A percentile compares a stretch with the other conserved stretches of the same genome.
Evolutionary conservation across 2,888 invertebrate species (phyloP).

Genomic region (Spisula subtruncata): DNA sequence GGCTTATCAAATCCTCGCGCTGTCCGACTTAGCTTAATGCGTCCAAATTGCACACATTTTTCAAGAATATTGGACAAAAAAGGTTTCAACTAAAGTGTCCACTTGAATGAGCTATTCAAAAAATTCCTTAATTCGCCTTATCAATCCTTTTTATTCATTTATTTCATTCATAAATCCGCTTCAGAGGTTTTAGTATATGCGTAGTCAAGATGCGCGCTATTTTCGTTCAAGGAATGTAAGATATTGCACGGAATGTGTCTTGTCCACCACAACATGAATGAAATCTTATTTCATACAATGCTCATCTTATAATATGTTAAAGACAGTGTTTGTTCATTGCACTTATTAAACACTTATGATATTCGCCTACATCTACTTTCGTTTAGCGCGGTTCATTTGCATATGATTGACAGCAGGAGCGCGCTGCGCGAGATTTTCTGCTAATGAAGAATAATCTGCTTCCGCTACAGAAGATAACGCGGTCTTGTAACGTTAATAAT

Average conservation of each 20-base stretch:
- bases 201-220: conserved; percentile 17
- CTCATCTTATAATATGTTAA: background rate
- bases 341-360: conserved; percentile 17
- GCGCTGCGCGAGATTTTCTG: conserved; percentile 46
- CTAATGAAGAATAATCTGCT: conserved; percentile 28
- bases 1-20: conserved; percentile 47
- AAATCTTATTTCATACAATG: background rate
- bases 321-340: background rate
- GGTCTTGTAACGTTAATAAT: background rate
- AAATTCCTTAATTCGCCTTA: background rate
- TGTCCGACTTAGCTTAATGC: background rate
- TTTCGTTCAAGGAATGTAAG: conserved; percentile 36
- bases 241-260: conserved; percentile 33
- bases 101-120: conserved; percentile 21
- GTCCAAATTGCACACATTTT: background rate
- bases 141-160: background rate
- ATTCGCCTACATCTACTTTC: conserved; percentile 36
- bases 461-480: conserved; percentile 49
- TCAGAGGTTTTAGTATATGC: background rate
- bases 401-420: conserved; percentile 73
- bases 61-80: background rate
- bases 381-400: conserved; percentile 63
- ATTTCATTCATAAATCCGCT: conserved; percentile 29
- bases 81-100: conserved; percentile 29
- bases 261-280: background rate